These are phyloP conservation scores for Hippoglossus stenolepis DNA, from an alignment of 2,113 vertebrate species.

Conservation along the genomic window DNA sequence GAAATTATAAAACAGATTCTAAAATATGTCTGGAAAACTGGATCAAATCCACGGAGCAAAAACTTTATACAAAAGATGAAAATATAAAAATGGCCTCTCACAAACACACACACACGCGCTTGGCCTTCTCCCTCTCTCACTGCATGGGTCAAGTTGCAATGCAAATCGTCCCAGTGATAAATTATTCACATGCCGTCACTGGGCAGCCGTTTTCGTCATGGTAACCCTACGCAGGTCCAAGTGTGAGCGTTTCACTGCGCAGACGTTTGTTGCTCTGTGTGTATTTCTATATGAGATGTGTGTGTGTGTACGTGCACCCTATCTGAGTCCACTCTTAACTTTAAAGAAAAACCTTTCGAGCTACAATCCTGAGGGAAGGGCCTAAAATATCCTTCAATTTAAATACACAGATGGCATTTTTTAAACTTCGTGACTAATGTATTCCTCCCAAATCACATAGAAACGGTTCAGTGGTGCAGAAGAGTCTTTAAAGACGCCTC, in stretches of 20 bases:
- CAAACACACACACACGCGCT: neutral
- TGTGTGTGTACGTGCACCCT: no score
- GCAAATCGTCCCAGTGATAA: constrained; percentile 37
- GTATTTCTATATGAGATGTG: no score
- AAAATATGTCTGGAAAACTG: no score
- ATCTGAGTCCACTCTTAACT: no score
- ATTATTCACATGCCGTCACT: constrained; percentile 69
- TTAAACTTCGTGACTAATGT: neutral
- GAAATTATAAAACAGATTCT: no score
- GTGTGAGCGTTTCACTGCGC: neutral
- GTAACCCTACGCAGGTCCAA: constrained; percentile 46
- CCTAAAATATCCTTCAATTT: no score
- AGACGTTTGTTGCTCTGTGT: no score
- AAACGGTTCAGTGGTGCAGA: neutral
- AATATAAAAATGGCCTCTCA: neutral
- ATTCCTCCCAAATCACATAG: neutral
- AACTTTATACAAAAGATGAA: neutral
- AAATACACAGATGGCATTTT: no score
- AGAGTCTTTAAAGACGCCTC: neutral
- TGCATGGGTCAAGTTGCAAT: constrained; percentile 59
- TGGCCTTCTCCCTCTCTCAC: constrained; percentile 2
- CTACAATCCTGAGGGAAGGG: no score
- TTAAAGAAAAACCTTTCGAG: no score
- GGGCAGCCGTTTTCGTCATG: constrained; percentile 42
- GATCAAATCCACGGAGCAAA: no score